phyloP scores from a whole-genome alignment of 2,888 invertebrate genomes.

The Sturmia bella region DNA sequence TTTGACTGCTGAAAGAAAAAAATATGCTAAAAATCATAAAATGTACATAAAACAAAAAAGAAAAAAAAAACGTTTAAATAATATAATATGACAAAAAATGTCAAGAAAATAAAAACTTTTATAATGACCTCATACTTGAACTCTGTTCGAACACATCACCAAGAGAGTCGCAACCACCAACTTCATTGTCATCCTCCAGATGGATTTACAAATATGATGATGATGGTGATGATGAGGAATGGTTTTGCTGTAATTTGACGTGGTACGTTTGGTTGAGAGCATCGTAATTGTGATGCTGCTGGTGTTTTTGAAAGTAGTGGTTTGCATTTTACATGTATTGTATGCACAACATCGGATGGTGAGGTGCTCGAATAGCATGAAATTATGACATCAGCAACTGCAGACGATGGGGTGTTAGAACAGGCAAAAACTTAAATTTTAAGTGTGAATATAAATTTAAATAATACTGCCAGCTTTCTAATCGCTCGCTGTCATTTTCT shows the following conservation, averaged over 20 bases:
- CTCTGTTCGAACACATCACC: slow-evolving; percentile 37
- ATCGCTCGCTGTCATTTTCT: too few species aligned
- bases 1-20: slow-evolving; percentile 26
- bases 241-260: slow-evolving; percentile 39
- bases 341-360: background rate
- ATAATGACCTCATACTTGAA: slow-evolving; percentile 68
- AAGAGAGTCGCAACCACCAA: slow-evolving; percentile 1
- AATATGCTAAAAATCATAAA: slow-evolving; percentile 14
- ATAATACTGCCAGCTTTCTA: too few species aligned
- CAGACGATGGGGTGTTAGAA: background rate
- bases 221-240: slow-evolving; percentile 9
- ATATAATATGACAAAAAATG: slow-evolving; percentile 19
- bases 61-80: slow-evolving; percentile 9
- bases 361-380: background rate
- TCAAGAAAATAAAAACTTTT: slow-evolving; percentile 48
- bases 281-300: slow-evolving; percentile 14
- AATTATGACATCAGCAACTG: background rate
- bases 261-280: slow-evolving; percentile 27
- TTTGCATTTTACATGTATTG: slow-evolving; percentile 7
- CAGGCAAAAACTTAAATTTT: background rate
- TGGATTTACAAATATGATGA: background rate
- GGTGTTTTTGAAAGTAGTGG: slow-evolving; percentile 20
- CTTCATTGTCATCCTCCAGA: background rate
- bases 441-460: too few species aligned
- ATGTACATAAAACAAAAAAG: background rate